A percentile compares a stretch with the other conserved stretches of the same genome.
Evolutionary conservation across 2,888 invertebrate species (phyloP).

Genomic region (Nymphalis polychloros): DNA sequence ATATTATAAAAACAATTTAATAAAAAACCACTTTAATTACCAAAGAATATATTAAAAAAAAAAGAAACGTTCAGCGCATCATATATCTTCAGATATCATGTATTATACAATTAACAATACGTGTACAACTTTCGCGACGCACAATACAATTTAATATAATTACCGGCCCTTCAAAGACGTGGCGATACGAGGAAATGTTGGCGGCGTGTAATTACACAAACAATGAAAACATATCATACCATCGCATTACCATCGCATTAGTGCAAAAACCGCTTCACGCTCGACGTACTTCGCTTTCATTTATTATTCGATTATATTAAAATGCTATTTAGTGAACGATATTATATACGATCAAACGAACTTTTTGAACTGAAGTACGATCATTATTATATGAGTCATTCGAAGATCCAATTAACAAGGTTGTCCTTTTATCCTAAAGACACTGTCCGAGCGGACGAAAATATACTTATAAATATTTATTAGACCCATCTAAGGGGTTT

Average conservation of each 20-base stretch:
- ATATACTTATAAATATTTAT: too few species aligned
- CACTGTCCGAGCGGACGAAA: too few species aligned
- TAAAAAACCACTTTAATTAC: too few species aligned
- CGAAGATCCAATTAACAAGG: too few species aligned
- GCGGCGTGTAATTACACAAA: constrained; percentile 29
- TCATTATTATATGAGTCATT: too few species aligned
- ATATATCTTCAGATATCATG: background rate
- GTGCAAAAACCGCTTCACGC: constrained; percentile 27
- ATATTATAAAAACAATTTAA: too few species aligned
- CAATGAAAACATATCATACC: constrained; percentile 33
- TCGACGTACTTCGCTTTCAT: constrained; percentile 3
- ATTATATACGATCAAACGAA: too few species aligned
- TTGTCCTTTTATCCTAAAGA: too few species aligned
- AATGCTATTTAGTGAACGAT: background rate
- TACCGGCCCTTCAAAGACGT: constrained; percentile 12
- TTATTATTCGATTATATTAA: background rate
- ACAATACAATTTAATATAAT: constrained; percentile 19
- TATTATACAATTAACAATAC: constrained; percentile 9
- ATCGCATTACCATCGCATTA: constrained; percentile 26
- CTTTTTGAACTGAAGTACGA: too few species aligned
- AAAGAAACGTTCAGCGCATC: background rate
- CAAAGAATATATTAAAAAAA: too few species aligned
- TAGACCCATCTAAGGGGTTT: too few species aligned
- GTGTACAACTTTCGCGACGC: constrained; percentile 1
- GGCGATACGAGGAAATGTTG: constrained; percentile 21